A percentile compares a stretch with the other conserved stretches of the same genome.
Conservation (phyloP, 2,888 invertebrate genomes). For the Leptogaster cylindrica region DNA sequence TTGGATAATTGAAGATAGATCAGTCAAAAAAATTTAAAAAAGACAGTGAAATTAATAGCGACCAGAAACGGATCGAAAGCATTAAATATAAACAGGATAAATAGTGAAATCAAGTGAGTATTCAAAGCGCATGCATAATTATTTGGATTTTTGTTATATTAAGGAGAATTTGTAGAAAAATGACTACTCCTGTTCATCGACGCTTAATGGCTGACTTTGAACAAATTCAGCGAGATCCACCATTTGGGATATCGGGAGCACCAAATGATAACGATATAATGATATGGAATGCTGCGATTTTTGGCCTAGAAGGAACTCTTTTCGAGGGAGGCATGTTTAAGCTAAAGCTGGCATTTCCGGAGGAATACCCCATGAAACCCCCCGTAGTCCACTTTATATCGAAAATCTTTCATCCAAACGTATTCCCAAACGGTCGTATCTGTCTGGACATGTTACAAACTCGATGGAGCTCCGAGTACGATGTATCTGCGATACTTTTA, state of each 20-base stretch:
- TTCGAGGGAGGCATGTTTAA: constrained; percentile 99
- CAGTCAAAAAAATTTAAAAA: no score
- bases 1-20: no score
- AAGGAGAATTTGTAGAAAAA: constrained; percentile 59
- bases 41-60: no score
- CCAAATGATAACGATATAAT: constrained; percentile 99
- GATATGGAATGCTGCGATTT: constrained; percentile 99
- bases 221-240: constrained; percentile 92
- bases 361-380: constrained; percentile 99
- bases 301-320: constrained; percentile 97
- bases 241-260: constrained; percentile 98
- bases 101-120: no score
- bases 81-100: no score
- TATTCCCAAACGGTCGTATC: constrained; percentile 98
- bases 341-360: constrained; percentile 99
- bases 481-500: constrained; percentile 99
- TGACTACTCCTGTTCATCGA: constrained; percentile 98
- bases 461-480: constrained; percentile 99
- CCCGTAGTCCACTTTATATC: constrained; percentile 99
- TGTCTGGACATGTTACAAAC: constrained; percentile 99
- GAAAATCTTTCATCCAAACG: constrained; percentile 99
- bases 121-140: no score
- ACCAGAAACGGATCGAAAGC: no score
- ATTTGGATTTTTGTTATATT: no score
- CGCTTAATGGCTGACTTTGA: constrained; percentile 98